Evolutionary conservation across 2,888 invertebrate genomes (phyloP), one percentile per base, ranked within the genome.

Genomic region (Morpho helenor): DNA sequence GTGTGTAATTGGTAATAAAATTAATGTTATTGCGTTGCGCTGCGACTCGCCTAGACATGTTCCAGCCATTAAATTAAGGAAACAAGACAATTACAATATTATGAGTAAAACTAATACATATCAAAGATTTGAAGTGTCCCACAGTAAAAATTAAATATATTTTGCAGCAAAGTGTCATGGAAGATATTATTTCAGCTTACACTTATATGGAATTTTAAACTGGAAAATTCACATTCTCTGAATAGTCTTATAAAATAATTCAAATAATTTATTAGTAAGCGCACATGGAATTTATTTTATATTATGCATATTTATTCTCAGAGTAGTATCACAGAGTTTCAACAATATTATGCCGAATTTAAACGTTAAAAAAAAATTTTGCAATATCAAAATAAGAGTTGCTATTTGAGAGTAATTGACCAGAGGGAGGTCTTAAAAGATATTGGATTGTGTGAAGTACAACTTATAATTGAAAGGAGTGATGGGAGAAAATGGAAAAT

Each of bases 41-140:
- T 39, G 6, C n/a, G 46, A n/a, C 41, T 16, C 41, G 22, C 22
- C 46, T 47, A 41, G 16, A 48, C 42, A 42, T 45, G 54, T 47
- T 8, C 42, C 48, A 40, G 42, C 54, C 87, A 75, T 77, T 80
- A 68, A 66, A 78, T 81, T 83, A 82, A 80, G 77, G 77, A 81
- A 81, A 80, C 78, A 79, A 80, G 83, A 68, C 62, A 58, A 63
- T 67, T 65, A 67, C 62, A 66, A 62, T 64, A 66, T 41, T 60
- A 60, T 52, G 42, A 51, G 52, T 60, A 59, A 56, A 56, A 62
- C 56, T 61, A 57, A 62, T 59, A 65, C 52, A 50, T 59, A 60
- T 59, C 51, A 57, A 54, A 62, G 58, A 53, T 56, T 46, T 50
- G 31, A 39, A 43, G 31, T 55, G 49, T 47, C 41, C 39, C 48